These are phyloP conservation scores for Oreohelix idahoensis DNA, from an alignment of 1,140 invertebrate species.

Conservation along the genomic window DNA sequence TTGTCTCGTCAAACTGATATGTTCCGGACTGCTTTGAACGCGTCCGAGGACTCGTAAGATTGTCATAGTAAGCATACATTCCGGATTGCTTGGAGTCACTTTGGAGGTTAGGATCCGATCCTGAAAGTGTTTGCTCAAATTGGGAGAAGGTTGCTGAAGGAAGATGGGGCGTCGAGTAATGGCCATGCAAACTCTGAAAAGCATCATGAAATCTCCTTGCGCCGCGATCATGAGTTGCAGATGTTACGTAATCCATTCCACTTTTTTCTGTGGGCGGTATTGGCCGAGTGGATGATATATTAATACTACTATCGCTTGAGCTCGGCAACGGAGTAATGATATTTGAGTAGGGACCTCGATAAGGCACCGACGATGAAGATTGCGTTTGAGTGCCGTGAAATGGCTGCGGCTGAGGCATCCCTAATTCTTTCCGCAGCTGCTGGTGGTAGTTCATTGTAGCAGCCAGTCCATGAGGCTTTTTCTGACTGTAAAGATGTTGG, in stretches of 20 bases:
- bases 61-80: slow-evolving; percentile 22
- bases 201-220: slow-evolving; percentile 15
- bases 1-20: background rate
- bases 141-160: slow-evolving; percentile 5
- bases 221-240: background rate
- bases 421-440: slow-evolving; percentile 28
- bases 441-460: slow-evolving; percentile 35
- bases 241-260: background rate
- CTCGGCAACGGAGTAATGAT: slow-evolving; percentile 23
- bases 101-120: slow-evolving; percentile 28
- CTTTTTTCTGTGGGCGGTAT: background rate
- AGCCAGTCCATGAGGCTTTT: background rate
- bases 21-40: background rate
- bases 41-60: background rate
- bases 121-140: slow-evolving; percentile 21
- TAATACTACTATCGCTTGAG: slow-evolving; percentile 24
- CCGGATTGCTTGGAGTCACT: slow-evolving; percentile 8
- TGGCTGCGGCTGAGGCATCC: slow-evolving; percentile 13
- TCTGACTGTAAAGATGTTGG: too few relatives aligned
- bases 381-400: background rate
- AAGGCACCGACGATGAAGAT: background rate
- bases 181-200: slow-evolving; percentile 25
- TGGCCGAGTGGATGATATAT: background rate
- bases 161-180: slow-evolving; percentile 27
- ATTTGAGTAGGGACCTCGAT: background rate